Base-by-base conservation (phyloP, 30 jellyfish, hydroid and myxozoan species). In the Turritopsis rubra region DNA sequence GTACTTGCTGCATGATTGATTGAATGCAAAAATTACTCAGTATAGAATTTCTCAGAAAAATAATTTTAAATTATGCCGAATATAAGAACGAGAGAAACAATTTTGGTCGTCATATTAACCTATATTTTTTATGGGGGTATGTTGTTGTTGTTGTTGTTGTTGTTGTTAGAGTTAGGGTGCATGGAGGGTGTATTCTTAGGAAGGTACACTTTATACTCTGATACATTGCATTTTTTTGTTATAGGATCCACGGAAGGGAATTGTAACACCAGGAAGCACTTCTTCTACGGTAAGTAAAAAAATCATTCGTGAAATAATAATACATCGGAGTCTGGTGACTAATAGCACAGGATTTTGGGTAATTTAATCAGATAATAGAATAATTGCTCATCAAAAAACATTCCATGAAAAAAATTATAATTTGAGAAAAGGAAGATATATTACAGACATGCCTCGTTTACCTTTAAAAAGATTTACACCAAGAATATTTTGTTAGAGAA, bases 231-330 rank as follows among this genome's bases (percentile, higher is more conserved):
- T 76, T 1, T 76, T 79, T 29, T 20, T n/a, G 18, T 80, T 80
- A 17, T 80, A 80, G 87, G 87, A 26, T 19, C 87, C 87, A 80
- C 78, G 66, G 8, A 54, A 27, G 52, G 87, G 87, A 3, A 21
- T 65, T 22, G 79, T 80, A 16, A 80, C 65, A 65, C 54, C 87
- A 0, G 87, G 87, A 54, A 80, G 81, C 22, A 31, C 87, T 19
- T 28, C 87, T 19, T 28, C 87, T 17, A 9, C 87, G 0, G 25
- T 29, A 74, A 41, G 60, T 41, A 41, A 41, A 41, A 5, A 41
- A 41, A 41, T n/a, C n/a, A n/a, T n/a, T n/a, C n/a, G n/a, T n/a
- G n/a, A n/a, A n/a, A n/a, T n/a, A n/a, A n/a, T n/a, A n/a, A n/a
- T n/a, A n/a, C n/a, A n/a, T n/a, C n/a, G n/a, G n/a, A n/a, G n/a